Percentiles rank a stretch among this genome's conserved stretches.
These are phyloP conservation scores for Danio tinwini DNA, from an alignment of 2,797 vertebrate genomes.

Conservation along the genomic window DNA sequence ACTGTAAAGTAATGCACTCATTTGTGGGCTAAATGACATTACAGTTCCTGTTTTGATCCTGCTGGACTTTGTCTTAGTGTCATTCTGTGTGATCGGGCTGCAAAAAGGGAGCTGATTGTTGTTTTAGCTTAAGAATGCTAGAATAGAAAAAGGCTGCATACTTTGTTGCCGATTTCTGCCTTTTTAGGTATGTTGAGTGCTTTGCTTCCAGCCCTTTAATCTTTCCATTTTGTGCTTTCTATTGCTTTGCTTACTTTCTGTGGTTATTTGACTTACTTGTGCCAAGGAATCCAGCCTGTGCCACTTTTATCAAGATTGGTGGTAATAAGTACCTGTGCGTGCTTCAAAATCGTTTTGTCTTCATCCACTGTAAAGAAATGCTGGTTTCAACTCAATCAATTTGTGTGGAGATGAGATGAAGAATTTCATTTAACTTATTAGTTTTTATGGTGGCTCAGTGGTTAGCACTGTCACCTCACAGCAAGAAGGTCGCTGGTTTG, in stretches of 20 bases:
- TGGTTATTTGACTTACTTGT: slow-evolving; percentile 23
- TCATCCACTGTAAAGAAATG: not conserved
- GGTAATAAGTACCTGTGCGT: not conserved
- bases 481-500: no score
- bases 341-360: not conserved
- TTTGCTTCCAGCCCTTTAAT: not conserved
- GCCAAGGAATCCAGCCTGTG: slow-evolving; percentile 21
- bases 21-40: slow-evolving; percentile 66
- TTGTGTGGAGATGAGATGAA: no score
- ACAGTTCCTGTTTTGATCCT: slow-evolving; percentile 70
- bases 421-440: no score
- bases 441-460: no score
- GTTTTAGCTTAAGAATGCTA: slow-evolving; percentile 2
- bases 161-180: slow-evolving; percentile 8
- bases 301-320: slow-evolving; percentile 12
- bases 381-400: no score
- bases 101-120: slow-evolving; percentile 15
- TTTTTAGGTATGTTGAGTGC: slow-evolving; percentile 1
- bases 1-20: slow-evolving; percentile 68
- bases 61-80: slow-evolving; percentile 63
- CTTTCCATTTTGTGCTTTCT: slow-evolving; percentile 5
- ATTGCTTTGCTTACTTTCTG: slow-evolving; percentile 26
- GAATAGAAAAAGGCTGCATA: not conserved
- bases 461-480: no score
- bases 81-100: slow-evolving; percentile 25